Evolutionary conservation across 2,888 invertebrate species (phyloP).

Genomic region (Autographa pulchrina): DNA sequence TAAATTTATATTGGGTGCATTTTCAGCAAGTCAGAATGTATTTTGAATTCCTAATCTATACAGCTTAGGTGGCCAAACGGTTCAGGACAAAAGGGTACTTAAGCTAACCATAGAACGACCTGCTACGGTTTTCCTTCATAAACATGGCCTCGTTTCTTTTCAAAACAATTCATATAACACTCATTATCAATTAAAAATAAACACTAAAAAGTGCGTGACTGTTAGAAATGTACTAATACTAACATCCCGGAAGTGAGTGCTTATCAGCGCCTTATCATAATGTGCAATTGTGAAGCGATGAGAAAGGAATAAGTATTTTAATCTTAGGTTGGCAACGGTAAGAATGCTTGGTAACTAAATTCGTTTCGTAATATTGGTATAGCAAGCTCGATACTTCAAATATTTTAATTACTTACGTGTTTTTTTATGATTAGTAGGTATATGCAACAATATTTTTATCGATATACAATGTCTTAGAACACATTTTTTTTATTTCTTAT

Average conservation of each 20-base stretch:
- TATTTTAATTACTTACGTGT: too few relatives aligned
- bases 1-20: too few relatives aligned
- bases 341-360: not conserved
- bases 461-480: too few relatives aligned
- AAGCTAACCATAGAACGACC: not conserved
- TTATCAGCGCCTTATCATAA: conserved; percentile 47
- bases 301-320: conserved; percentile 18
- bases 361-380: conserved; percentile 1
- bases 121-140: not conserved
- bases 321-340: not conserved
- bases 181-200: conserved; percentile 21
- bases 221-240: conserved; percentile 7
- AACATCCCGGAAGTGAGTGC: conserved; percentile 31
- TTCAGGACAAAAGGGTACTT: too few relatives aligned
- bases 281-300: conserved; percentile 31
- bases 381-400: not conserved
- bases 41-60: too few relatives aligned
- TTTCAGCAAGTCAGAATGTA: too few relatives aligned
- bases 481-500: too few relatives aligned
- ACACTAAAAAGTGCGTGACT: conserved; percentile 3
- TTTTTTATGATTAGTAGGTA: too few relatives aligned
- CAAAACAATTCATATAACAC: not conserved
- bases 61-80: too few relatives aligned
- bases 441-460: too few relatives aligned
- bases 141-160: not conserved